A percentile compares a stretch with the other conserved stretches of the same genome.
Conservation (phyloP, 2,888 invertebrate genomes). For the Teinopalpus imperialis region DNA sequence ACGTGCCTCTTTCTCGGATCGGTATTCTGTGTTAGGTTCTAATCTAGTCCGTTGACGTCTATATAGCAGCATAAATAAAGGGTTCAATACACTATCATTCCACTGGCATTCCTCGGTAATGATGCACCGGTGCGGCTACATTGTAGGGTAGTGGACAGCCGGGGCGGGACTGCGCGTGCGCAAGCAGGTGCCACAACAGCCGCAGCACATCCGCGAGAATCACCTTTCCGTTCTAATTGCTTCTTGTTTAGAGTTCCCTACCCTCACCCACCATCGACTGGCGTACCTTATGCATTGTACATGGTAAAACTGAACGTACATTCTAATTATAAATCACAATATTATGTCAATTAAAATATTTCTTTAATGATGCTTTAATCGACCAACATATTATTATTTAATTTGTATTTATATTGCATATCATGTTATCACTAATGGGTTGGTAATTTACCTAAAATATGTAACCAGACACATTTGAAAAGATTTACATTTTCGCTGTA, state of each 20-base stretch:
- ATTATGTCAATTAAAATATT: neutral
- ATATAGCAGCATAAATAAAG: constrained; percentile 1
- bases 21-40: too few species aligned
- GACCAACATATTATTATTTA: too few species aligned
- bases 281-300: too few species aligned
- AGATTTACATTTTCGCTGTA: too few species aligned
- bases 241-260: constrained; percentile 50
- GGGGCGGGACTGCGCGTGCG: constrained; percentile 40
- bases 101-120: constrained; percentile 36
- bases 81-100: too few species aligned
- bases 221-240: constrained; percentile 61
- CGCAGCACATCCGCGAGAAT: constrained; percentile 57
- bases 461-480: too few species aligned
- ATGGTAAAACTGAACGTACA: too few species aligned
- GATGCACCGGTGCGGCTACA: constrained; percentile 30
- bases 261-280: neutral
- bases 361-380: neutral
- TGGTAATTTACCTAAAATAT: too few species aligned
- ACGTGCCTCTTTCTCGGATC: too few species aligned
- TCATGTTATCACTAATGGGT: too few species aligned
- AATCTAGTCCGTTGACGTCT: neutral
- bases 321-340: too few species aligned
- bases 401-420: too few species aligned
- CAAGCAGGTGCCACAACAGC: constrained; percentile 63
- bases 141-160: constrained; percentile 30